Base-by-base conservation (phyloP, 2,113 vertebrate species). In the Rhineura floridana region DNA sequence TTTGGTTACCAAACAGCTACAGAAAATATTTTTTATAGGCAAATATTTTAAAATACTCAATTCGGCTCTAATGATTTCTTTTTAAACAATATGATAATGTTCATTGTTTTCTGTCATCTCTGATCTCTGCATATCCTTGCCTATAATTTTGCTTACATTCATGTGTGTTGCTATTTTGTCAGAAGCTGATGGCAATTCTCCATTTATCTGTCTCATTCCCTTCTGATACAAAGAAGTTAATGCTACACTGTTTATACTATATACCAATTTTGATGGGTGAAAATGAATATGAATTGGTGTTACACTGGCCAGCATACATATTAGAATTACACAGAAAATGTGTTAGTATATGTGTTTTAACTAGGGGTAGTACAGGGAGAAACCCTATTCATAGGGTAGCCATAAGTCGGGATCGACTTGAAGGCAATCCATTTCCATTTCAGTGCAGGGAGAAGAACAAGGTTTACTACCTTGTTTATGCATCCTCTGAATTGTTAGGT, bases 51-150 rank as follows among this genome's bases (percentile, higher is more conserved):
- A 11, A 80, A 59, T 39, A 55, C 23, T 39, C 52, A 6, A 17
- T 50, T 80, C n/a, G 3, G 30, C 17, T 36, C 17, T 36, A 59
- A 80, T 48, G 42, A 46, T 33, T 78, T 10, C 19, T 80, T 39
- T 39, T 39, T n/a, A 52, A 55, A 17, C 4, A 65, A 50, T 83
- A 17, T 79, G 69, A 46, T 13, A 42, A 2, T 65, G 48, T 19
- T 90, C 48, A 3, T 59, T 80, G 19, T 39, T 23, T n/a, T n/a
- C 81, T 93, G 87, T 93, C 90, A 88, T 89, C 78, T 86, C 69
- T 94, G 93, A 91, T 93, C 90, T 72, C 62, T 84, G 92, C 91
- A 87, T 88, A 94, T 93, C 91, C 92, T 90, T 83, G 87, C 84
- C 86, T 87, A 21, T 89, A 90, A 91, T 73, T 93, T 91, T 95